Percentiles rank a stretch among this genome's conserved stretches.
Evolutionary conservation across 2,888 invertebrate species (phyloP).

Genomic region (Macrosiphum euphorbiae): DNA sequence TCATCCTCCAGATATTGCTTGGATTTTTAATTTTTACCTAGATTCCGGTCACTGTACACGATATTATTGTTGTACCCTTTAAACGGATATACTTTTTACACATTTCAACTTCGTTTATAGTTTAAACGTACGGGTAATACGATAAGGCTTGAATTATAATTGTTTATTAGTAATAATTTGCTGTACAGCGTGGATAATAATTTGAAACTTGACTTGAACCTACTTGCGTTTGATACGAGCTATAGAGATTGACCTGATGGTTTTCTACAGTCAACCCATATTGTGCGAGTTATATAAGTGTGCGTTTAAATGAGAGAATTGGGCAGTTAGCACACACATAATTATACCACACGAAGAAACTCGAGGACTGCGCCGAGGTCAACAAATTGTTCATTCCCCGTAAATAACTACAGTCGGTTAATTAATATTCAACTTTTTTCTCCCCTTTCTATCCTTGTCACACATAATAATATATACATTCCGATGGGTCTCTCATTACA

Average conservation of each 20-base stretch:
- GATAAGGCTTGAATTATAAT: neutral
- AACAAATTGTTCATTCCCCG: conserved; percentile 23
- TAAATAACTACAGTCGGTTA: conserved; percentile 14
- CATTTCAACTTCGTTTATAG: neutral
- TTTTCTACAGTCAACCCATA: neutral
- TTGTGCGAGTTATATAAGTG: neutral
- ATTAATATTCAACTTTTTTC: conserved; percentile 49
- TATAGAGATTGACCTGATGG: neutral
- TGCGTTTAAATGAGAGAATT: neutral
- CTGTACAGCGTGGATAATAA: neutral
- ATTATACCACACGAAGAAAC: neutral
- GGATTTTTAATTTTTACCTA: neutral
- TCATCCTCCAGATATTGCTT: neutral
- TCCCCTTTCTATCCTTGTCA: neutral
- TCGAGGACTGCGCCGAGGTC: neutral
- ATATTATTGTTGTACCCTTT: neutral
- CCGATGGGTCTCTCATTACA: conserved; percentile 35
- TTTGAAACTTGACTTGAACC: neutral
- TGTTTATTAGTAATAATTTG: neutral
- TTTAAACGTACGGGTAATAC: neutral
- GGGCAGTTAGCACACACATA: neutral
- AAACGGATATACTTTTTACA: neutral
- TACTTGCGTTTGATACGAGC: neutral
- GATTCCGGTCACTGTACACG: neutral
- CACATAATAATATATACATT: neutral